Conservation (phyloP, 2,797 vertebrate genomes). For the Trematomus bernacchii region DNA sequence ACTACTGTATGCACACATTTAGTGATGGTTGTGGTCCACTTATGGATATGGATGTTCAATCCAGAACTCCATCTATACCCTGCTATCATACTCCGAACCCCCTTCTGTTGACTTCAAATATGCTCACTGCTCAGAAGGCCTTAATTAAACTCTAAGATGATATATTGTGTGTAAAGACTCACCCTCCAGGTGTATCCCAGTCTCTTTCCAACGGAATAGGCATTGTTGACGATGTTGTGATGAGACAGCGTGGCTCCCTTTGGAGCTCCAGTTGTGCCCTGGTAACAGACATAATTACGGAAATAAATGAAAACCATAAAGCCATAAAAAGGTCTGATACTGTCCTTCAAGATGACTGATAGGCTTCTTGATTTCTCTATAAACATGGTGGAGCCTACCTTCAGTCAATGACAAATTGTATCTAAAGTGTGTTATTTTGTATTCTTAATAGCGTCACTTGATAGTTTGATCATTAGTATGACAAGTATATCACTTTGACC, state of each 20-base stretch:
- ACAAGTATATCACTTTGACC: too few relatives aligned
- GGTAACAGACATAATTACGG: slow-evolving; percentile 3
- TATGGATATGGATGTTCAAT: too few relatives aligned
- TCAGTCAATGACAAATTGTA: background rate
- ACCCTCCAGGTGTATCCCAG: slow-evolving; percentile 84
- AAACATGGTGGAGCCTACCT: background rate
- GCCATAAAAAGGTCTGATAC: background rate
- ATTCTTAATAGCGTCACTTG: background rate
- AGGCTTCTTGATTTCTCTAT: background rate
- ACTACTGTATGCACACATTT: too few relatives aligned
- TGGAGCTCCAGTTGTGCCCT: slow-evolving; percentile 96
- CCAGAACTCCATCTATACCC: too few relatives aligned
- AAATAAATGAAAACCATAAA: background rate
- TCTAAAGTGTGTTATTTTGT: too few relatives aligned
- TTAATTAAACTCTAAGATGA: too few relatives aligned
- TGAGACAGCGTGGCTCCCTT: slow-evolving; percentile 96
- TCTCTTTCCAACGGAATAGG: slow-evolving; percentile 83
- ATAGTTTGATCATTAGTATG: background rate
- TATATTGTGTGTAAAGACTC: slow-evolving; percentile 27
- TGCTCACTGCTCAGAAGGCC: too few relatives aligned
- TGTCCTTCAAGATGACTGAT: background rate
- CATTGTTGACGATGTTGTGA: slow-evolving; percentile 94
- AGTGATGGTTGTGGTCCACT: too few relatives aligned
- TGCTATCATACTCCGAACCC: too few relatives aligned
- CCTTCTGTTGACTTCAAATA: too few relatives aligned